Conservation (phyloP, 2,888 invertebrate species). For the Drosophila falleni region DNA sequence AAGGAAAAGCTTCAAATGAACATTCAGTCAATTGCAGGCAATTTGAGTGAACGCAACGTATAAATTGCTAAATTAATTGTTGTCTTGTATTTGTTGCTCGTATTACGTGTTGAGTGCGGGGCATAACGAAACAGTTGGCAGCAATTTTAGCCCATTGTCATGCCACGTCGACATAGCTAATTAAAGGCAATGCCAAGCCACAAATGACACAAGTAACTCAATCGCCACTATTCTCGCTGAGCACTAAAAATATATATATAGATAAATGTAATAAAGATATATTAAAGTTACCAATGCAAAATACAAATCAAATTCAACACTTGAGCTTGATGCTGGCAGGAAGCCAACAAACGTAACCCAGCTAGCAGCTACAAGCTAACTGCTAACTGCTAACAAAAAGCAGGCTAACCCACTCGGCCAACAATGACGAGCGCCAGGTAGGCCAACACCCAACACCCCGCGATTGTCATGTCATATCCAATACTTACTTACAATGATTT, state of each 20-base stretch:
- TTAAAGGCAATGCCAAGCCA: conserved; percentile 66
- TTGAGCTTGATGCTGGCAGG: conserved; percentile 45
- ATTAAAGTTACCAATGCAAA: conserved; percentile 45
- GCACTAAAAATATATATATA: neutral
- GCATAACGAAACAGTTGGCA: conserved; percentile 38
- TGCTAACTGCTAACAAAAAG: conserved; percentile 29
- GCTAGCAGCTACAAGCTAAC: conserved; percentile 6
- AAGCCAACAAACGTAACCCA: conserved; percentile 55
- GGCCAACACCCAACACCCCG: conserved; percentile 34
- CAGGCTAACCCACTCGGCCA: conserved; percentile 15
- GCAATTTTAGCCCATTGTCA: conserved; percentile 36
- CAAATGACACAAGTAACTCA: conserved; percentile 41
- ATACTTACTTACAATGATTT: conserved; percentile 8
- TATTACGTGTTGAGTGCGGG: conserved; percentile 40
- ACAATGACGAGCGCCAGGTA: conserved; percentile 78
- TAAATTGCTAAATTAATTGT: neutral
- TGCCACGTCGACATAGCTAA: conserved; percentile 60
- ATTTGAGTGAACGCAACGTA: conserved; percentile 56
- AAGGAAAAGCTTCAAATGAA: conserved; percentile 71
- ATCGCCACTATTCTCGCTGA: neutral
- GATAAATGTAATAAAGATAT: conserved; percentile 13
- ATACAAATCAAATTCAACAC: conserved; percentile 31
- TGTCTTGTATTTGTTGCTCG: conserved; percentile 12
- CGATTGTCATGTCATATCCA: conserved; percentile 12
- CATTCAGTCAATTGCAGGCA: conserved; percentile 73